phyloP scores from a whole-genome alignment of 2,888 invertebrate species.

The Spilarctia lutea region DNA sequence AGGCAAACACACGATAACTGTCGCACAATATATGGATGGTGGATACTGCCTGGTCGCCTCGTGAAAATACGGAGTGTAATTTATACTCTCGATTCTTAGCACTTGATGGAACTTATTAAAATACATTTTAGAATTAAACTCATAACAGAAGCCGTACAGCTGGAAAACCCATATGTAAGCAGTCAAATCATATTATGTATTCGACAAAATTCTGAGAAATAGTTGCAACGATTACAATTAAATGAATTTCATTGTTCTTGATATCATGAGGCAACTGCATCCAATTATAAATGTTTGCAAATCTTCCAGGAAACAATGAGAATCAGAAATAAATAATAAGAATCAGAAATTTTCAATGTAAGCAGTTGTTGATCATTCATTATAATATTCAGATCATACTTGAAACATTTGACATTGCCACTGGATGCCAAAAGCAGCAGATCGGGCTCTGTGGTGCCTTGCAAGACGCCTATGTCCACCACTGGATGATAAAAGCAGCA shows the following conservation, averaged over 20 bases:
- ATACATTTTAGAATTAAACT: no score
- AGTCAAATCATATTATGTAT: background rate
- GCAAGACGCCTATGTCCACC: no score
- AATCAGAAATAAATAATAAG: background rate
- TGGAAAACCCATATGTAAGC: background rate
- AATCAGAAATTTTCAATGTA: conserved; percentile 10
- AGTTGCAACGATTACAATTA: conserved; percentile 17
- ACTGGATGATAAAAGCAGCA: no score
- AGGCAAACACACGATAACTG: conserved; percentile 60
- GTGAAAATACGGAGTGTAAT: no score
- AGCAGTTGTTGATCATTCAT: conserved; percentile 1
- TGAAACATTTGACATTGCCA: no score
- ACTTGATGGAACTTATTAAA: background rate
- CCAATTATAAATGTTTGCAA: conserved; percentile 6
- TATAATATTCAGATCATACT: background rate
- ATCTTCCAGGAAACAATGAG: conserved; percentile 15
- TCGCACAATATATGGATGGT: conserved; percentile 45
- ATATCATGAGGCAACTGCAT: conserved; percentile 6
- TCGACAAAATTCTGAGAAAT: background rate
- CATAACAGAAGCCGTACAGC: background rate
- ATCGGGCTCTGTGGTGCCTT: no score
- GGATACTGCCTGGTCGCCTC: conserved; percentile 21
- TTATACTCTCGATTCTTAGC: no score
- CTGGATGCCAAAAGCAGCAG: no score
- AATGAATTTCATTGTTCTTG: conserved; percentile 6